Evolutionary conservation across 2,113 vertebrate genomes (phyloP), one percentile per base, ranked within the genome.

Genomic region (Lethenteron camtschaticum): DNA sequence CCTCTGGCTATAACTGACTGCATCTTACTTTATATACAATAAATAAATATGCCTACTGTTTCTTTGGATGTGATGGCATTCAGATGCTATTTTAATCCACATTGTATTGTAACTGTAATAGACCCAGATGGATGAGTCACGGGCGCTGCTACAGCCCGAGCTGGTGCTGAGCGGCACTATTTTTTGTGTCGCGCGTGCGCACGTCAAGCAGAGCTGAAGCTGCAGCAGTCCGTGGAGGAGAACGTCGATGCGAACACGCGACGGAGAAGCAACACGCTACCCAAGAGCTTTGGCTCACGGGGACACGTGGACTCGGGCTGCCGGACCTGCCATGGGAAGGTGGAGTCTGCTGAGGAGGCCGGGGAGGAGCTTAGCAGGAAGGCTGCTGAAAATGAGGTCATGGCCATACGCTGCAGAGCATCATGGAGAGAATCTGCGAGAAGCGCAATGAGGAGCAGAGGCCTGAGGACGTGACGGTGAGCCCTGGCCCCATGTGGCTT

Each of bases 261-360:
- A 2, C 63, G 63, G 63, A n/a, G 63, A 24, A 66, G 63, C 63
- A 66, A 66, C 24, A 66, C 63, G n/a, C 63, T 66, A 16, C 63
- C 63, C n/a, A 66, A 66, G 24, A 66, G 63, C 24, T 66, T 66
- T 11, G 63, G 63, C 63, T 66, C 63, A 11, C 63, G 24, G 24
- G n/a, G 63, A 16, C n/a, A 66, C 63, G n/a, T 66, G 63, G 63
- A 66, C n/a, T 66, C 63, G 9, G 63, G 24, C n/a, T 41, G 41
- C 41, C 41, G 4, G 6, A 41, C 41, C 41, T 41, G 41, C 6
- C 41, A 41, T 41, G 41, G 41, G 41, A 41, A 41, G 41, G 41
- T 41, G 41, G 41, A 41, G 41, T 41, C 41, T 41, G 41, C 41
- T 41, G 41, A 41, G 41, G 41, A 41, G 41, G 41, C 41, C 41